phyloP scores from a whole-genome alignment of 2,888 invertebrate genomes.

The Blera fallax region DNA sequence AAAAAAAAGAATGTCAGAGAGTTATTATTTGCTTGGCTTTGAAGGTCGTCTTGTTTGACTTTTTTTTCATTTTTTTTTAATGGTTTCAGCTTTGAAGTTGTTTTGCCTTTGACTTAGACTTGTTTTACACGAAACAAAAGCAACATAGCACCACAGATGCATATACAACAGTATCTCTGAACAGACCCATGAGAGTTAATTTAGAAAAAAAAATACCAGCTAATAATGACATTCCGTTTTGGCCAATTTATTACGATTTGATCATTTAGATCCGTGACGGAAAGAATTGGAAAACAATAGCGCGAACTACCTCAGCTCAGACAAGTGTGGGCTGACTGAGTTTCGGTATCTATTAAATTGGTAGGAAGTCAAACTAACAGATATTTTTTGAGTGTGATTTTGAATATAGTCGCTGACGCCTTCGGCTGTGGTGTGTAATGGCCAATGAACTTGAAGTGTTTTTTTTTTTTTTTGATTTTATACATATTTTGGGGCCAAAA shows the following conservation, averaged over 20 bases:
- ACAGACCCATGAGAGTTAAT: conserved; percentile 8
- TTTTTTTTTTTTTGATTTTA: neutral
- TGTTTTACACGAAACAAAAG: conserved; percentile 62
- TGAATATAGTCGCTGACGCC: conserved; percentile 1
- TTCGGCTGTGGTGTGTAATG: conserved; percentile 16
- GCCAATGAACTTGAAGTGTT: conserved; percentile 48
- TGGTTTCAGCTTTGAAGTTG: conserved; percentile 43
- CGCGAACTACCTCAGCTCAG: neutral
- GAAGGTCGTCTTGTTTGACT: conserved; percentile 68
- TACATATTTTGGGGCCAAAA: neutral
- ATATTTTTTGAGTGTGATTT: neutral
- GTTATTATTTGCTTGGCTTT: conserved; percentile 62
- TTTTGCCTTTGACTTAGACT: conserved; percentile 36
- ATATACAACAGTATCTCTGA: neutral
- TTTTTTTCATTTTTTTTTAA: conserved; percentile 49
- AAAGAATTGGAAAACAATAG: conserved; percentile 53
- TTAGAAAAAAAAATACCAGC: conserved; percentile 21
- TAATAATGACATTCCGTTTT: conserved; percentile 61
- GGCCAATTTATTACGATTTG: conserved; percentile 49
- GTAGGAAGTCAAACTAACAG: conserved; percentile 9
- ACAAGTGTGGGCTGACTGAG: conserved; percentile 28
- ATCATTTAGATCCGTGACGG: conserved; percentile 60
- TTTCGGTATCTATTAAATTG: conserved; percentile 11
- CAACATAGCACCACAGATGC: conserved; percentile 37
- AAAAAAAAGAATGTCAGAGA: conserved; percentile 67